A percentile compares a stretch with the other conserved stretches of the same genome.
Evolutionary conservation across 2,113 vertebrate species (phyloP).

Genomic region (Epinephelus cyanopodus): DNA sequence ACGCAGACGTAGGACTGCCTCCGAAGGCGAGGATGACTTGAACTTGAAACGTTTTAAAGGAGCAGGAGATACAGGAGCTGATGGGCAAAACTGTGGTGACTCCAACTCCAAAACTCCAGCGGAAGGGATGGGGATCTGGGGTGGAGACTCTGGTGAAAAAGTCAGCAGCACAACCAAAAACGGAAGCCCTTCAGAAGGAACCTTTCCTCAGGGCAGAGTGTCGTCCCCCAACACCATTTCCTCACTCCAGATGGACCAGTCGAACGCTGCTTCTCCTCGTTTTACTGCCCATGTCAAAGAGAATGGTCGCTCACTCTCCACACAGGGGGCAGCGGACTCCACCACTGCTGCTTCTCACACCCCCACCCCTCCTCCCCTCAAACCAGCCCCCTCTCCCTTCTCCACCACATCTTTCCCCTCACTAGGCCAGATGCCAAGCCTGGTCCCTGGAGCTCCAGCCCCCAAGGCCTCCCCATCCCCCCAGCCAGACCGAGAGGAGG

Average conservation of each 20-base stretch:
- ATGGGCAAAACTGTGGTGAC: constrained; percentile 86
- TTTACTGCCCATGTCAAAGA: constrained; percentile 93
- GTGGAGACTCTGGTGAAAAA: constrained; percentile 82
- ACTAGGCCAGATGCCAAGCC: constrained; percentile 87
- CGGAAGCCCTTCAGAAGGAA: constrained; percentile 75
- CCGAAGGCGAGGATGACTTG: constrained; percentile 92
- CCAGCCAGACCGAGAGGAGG: constrained; percentile 87
- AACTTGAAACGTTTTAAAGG: constrained; percentile 93
- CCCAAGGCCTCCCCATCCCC: constrained; percentile 82
- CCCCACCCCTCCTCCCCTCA: constrained; percentile 87
- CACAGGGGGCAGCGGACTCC: constrained; percentile 88
- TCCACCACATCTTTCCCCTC: constrained; percentile 89
- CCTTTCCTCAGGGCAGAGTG: constrained; percentile 63
- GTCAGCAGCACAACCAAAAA: constrained; percentile 78
- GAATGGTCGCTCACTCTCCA: constrained; percentile 91
- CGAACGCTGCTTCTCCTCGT: constrained; percentile 84
- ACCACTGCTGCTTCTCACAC: constrained; percentile 67
- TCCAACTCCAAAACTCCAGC: constrained; percentile 83
- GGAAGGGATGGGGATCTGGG: constrained; percentile 87
- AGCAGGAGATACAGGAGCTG: constrained; percentile 83
- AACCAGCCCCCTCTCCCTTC: constrained; percentile 85
- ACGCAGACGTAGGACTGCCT: constrained; percentile 91
- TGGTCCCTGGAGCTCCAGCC: constrained; percentile 85
- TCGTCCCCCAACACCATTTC: constrained; percentile 69
- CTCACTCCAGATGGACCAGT: constrained; percentile 89